Conservation (phyloP, 2,113 vertebrate genomes). For the Saguinus imperator region DNA sequence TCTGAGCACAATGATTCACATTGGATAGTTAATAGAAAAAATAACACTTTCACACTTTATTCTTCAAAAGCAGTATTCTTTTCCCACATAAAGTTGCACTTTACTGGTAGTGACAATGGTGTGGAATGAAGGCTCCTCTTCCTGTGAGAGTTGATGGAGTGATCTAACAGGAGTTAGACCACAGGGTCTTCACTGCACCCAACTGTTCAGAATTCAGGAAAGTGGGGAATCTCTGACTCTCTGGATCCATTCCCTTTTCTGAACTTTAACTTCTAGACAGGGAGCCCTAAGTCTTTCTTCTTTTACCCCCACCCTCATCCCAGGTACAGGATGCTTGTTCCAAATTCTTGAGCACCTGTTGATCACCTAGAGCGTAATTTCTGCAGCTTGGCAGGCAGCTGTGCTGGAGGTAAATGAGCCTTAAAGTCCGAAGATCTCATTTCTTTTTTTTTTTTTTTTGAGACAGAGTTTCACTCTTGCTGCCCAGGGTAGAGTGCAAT, state of each 20-base stretch:
- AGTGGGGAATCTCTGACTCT: not conserved
- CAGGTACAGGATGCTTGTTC: not conserved
- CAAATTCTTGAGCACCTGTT: not conserved
- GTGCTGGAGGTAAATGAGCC: not conserved
- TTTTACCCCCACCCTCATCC: not conserved
- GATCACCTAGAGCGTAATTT: not conserved
- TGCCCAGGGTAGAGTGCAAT: no score
- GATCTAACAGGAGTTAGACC: not conserved
- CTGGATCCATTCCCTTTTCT: not conserved
- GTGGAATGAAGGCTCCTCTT: not conserved
- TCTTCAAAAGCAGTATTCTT: constrained; percentile 18
- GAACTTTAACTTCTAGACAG: not conserved
- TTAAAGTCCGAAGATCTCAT: not conserved
- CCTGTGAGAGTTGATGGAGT: not conserved
- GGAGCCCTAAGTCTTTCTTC: not conserved
- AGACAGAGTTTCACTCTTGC: no score
- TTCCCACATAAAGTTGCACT: not conserved
- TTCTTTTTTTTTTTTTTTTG: no score
- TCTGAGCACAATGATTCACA: constrained; percentile 43
- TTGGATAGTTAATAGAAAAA: constrained; percentile 28
- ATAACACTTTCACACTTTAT: not conserved
- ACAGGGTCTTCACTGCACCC: not conserved
- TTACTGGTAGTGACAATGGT: not conserved
- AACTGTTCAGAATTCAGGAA: not conserved
- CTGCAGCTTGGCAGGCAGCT: not conserved